Percentiles rank a stretch among this genome's conserved stretches.
Conservation (phyloP, 1,140 invertebrate genomes). For the fruit fly (Drosophila melanogaster) region Release_6_plus_ISO1_MT NT_033777.3:26461501-26462000, state of each 20-base stretch:
- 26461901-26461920: slow-evolving; percentile 14
- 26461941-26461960: slow-evolving; percentile 40
- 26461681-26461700: slow-evolving; percentile 44
- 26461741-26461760: slow-evolving; percentile 43
- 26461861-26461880: slow-evolving; percentile 9
- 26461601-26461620: slow-evolving; percentile 22
- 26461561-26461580: slow-evolving; percentile 38
- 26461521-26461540: slow-evolving; percentile 66
- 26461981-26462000: background rate
- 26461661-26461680: slow-evolving; percentile 37
- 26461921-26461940: slow-evolving; percentile 25
- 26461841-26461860: background rate
- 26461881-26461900: background rate
- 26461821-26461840: background rate
- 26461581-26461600: slow-evolving; percentile 16
- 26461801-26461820: background rate
- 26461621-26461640: slow-evolving; percentile 49
- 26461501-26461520: slow-evolving; percentile 50
- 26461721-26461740: slow-evolving; percentile 10
- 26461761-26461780: slow-evolving; percentile 31
- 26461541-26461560: slow-evolving; percentile 65
- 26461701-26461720: slow-evolving; percentile 31
- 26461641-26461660: slow-evolving; percentile 32
- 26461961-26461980: slow-evolving; percentile 44
- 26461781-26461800: slow-evolving; percentile 5